Conservation (phyloP, 2,113 vertebrate species). For the Ceyx melanurus region DNA sequence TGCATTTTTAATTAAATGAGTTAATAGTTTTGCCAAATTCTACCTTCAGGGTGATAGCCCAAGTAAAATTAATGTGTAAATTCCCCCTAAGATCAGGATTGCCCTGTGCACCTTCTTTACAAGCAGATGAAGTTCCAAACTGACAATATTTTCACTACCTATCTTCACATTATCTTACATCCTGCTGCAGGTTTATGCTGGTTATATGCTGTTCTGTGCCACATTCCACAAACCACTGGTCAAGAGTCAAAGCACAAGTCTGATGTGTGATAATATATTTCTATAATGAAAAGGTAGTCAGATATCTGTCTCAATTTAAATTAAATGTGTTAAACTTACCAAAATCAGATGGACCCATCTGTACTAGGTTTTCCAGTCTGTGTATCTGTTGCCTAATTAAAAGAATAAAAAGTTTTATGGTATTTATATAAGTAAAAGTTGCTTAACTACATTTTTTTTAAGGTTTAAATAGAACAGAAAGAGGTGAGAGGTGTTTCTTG, state of each 20-base stretch:
- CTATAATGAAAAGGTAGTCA: not conserved
- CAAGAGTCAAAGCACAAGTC: not conserved
- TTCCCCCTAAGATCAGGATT: not conserved
- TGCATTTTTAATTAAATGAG: not conserved
- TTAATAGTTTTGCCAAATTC: not conserved
- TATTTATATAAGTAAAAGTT: not conserved
- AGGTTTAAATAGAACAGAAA: not conserved
- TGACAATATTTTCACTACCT: not conserved
- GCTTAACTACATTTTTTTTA: not conserved
- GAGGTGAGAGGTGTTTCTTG: not conserved
- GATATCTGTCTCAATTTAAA: not conserved
- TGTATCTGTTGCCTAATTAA: conserved; percentile 86
- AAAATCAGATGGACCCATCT: conserved; percentile 86
- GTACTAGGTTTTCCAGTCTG: conserved; percentile 84
- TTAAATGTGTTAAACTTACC: conserved; percentile 80
- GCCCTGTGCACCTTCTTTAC: not conserved
- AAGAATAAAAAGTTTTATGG: conserved; percentile 23
- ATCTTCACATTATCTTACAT: not conserved
- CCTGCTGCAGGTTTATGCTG: not conserved
- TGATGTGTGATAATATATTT: not conserved
- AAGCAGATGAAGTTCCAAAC: not conserved
- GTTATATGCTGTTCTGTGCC: not conserved
- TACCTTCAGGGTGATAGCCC: not conserved
- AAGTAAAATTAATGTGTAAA: not conserved
- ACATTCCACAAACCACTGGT: not conserved